Percentiles rank a stretch among this genome's conserved stretches.
These are phyloP conservation scores for Leptopilina drosophilae DNA, from an alignment of 2,888 invertebrate species.

Conservation along the genomic window DNA sequence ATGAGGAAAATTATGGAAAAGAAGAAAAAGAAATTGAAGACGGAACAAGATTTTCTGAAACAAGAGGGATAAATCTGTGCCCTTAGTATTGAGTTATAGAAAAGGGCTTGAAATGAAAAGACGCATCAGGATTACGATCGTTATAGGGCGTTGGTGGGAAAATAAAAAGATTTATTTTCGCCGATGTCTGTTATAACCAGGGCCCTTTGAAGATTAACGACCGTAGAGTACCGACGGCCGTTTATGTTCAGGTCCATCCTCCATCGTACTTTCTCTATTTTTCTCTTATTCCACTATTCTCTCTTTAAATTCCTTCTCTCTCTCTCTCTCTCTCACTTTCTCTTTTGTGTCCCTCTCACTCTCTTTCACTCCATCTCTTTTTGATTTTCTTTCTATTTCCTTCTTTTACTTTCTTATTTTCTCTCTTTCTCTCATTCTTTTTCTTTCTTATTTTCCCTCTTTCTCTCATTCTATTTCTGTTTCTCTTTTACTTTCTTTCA, in stretches of 20 bases:
- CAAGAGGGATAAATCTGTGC: neutral
- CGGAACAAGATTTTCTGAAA: neutral
- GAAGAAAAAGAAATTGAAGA: neutral
- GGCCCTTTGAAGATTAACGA: conserved; percentile 64
- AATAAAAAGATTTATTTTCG: conserved; percentile 60
- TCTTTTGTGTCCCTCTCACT: neutral
- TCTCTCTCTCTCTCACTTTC: conserved; percentile 27
- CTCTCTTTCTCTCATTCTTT: conserved; percentile 31
- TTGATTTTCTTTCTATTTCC: conserved; percentile 18
- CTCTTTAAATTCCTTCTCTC: neutral
- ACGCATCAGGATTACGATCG: conserved; percentile 14
- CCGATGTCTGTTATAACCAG: conserved; percentile 51
- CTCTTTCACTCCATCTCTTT: conserved; percentile 2
- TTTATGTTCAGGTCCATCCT: conserved; percentile 48
- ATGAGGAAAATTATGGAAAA: neutral
- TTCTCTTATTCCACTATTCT: conserved; percentile 34
- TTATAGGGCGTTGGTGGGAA: conserved; percentile 38
- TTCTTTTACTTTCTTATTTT: conserved; percentile 40
- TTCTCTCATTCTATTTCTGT: neutral
- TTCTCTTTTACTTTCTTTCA: neutral
- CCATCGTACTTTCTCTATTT: conserved; percentile 43
- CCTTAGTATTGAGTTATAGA: conserved; percentile 17
- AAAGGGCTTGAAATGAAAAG: conserved; percentile 14
- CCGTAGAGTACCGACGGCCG: conserved; percentile 47
- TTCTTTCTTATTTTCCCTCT: neutral